phyloP scores from a whole-genome alignment of 2,113 vertebrate species.

The Ibidorhyncha struthersii region DNA sequence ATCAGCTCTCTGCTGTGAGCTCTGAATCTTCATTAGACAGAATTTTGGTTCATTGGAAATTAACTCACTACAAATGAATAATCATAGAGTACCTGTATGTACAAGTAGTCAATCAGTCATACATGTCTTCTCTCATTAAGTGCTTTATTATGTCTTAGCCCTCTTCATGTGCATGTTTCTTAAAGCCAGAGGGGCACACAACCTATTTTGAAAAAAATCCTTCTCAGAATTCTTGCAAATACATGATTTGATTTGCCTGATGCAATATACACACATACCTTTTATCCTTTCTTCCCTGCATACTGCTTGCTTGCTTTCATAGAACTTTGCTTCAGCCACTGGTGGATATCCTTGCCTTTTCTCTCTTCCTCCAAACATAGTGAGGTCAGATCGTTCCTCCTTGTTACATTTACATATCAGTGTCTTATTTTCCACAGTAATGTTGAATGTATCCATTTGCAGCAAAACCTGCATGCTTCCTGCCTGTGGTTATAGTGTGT shows the following conservation, averaged over 20 bases:
- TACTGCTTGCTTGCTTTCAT: background rate
- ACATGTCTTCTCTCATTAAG: background rate
- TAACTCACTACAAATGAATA: background rate
- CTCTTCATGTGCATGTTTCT: fast-evolving
- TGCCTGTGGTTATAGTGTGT: background rate
- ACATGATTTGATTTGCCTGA: background rate
- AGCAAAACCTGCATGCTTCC: background rate
- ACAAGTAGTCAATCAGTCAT: background rate
- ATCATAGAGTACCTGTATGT: background rate
- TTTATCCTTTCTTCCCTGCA: background rate
- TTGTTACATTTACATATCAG: background rate
- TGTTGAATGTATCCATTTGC: background rate
- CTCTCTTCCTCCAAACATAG: background rate
- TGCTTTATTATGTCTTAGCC: background rate
- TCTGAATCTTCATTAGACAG: background rate
- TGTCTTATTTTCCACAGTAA: background rate
- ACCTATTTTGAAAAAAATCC: background rate
- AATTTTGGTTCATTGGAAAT: background rate
- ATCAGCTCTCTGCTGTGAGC: background rate
- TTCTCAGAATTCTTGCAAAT: background rate
- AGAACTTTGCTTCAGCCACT: background rate
- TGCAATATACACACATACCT: background rate
- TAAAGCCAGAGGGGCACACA: background rate
- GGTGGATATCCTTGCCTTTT: background rate
- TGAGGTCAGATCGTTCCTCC: background rate